Percentiles rank a stretch among this genome's conserved stretches.
Conservation (phyloP, 2,888 invertebrate genomes). For the Calameuta filiformis region DNA sequence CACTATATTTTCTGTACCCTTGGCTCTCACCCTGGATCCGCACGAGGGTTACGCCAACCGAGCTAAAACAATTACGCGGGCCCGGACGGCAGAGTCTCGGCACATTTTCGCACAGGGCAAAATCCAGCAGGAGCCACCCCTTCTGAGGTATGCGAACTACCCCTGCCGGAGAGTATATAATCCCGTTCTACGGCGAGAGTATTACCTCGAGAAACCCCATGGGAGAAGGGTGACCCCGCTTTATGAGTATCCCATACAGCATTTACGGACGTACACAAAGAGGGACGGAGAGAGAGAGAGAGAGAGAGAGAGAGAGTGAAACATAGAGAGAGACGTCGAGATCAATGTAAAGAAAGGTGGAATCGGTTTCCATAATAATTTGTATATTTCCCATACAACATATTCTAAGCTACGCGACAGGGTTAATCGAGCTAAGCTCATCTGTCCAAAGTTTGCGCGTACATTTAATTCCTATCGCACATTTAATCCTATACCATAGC, state of each 20-base stretch:
- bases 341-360: conserved; percentile 45
- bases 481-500: not conserved
- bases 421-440: not conserved
- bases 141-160: conserved; percentile 39
- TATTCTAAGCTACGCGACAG: not conserved
- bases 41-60: conserved; percentile 14
- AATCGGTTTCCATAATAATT: conserved; percentile 25
- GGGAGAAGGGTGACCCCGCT: conserved; percentile 36
- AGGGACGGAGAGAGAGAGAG: not conserved
- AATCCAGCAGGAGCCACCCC: conserved; percentile 44
- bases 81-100: conserved; percentile 39
- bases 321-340: conserved; percentile 4
- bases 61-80: conserved; percentile 58
- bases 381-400: not conserved
- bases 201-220: conserved; percentile 38
- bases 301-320: not conserved
- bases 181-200: conserved; percentile 41
- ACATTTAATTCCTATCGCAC: not conserved
- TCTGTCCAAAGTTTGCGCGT: not conserved
- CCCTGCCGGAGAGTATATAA: conserved; percentile 21
- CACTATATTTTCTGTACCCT: not conserved
- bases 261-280: not conserved
- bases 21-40: not conserved
- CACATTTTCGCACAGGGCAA: conserved; percentile 48
- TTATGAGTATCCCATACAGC: conserved; percentile 4